These are phyloP conservation scores for Cryptocephalus moraei DNA, from an alignment of 2,888 invertebrate species.

Conservation along the genomic window DNA sequence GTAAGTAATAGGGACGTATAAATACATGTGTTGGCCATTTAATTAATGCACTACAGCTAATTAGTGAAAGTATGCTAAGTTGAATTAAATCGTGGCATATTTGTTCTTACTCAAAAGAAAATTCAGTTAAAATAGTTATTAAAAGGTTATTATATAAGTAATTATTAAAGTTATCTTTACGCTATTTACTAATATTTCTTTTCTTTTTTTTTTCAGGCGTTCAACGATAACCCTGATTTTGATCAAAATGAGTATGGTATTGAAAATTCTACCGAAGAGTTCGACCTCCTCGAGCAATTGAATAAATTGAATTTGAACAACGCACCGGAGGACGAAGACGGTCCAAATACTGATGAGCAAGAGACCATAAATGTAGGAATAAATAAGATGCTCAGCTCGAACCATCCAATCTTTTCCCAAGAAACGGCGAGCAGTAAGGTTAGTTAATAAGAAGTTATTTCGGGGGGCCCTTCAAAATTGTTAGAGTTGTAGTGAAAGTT, in stretches of 20 bases:
- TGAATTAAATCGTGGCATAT: no score
- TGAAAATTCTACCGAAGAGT: slow-evolving; percentile 30
- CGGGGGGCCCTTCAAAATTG: no score
- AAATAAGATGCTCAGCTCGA: slow-evolving; percentile 40
- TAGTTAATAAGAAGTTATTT: slow-evolving; percentile 15
- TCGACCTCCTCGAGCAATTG: slow-evolving; percentile 54
- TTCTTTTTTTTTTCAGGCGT: no score
- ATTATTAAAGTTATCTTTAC: no score
- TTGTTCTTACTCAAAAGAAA: no score
- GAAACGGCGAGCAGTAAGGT: slow-evolving; percentile 53
- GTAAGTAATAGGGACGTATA: slow-evolving; percentile 19
- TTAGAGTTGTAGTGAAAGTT: neutral
- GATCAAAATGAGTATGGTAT: neutral
- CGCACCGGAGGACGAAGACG: slow-evolving; percentile 5
- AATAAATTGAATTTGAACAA: slow-evolving; percentile 46
- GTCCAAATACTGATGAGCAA: slow-evolving; percentile 17
- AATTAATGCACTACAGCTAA: no score
- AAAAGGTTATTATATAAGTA: no score
- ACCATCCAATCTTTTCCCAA: slow-evolving; percentile 62
- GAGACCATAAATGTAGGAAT: slow-evolving; percentile 34
- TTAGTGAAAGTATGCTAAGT: no score
- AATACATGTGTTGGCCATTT: no score
- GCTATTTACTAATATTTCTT: no score
- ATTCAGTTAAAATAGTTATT: no score
- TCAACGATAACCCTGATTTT: no score